phyloP scores from a whole-genome alignment of 2,888 invertebrate genomes.

The Euzetes globulus region DNA sequence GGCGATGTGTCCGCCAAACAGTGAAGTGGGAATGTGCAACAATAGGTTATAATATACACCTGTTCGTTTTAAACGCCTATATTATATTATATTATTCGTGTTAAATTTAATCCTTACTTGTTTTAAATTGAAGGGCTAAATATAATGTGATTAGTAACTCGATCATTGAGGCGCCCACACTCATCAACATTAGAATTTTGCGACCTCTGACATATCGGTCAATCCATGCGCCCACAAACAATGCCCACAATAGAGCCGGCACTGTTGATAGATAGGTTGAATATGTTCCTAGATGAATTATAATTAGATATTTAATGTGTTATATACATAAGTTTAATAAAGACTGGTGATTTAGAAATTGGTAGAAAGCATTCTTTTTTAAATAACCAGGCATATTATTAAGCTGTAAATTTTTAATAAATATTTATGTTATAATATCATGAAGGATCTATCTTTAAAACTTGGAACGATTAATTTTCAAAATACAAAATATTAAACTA shows the following conservation, averaged over 20 bases:
- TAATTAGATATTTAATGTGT: too few species aligned
- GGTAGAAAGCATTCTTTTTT: too few species aligned
- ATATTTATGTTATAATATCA: neutral
- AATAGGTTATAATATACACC: neutral
- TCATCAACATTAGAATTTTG: neutral
- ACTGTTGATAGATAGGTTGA: neutral
- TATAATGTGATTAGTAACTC: neutral
- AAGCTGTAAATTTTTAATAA: too few species aligned
- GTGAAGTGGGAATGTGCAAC: neutral
- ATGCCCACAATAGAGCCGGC: neutral
- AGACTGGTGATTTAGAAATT: too few species aligned
- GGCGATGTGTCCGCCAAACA: neutral
- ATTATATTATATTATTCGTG: neutral
- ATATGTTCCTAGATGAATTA: neutral
- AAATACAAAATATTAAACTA: too few species aligned
- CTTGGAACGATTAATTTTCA: too few species aligned
- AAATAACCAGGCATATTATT: too few species aligned
- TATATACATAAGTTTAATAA: too few species aligned
- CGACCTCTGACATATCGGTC: neutral
- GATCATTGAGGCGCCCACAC: neutral
- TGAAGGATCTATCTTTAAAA: neutral
- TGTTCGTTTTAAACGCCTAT: neutral
- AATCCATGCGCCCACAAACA: neutral
- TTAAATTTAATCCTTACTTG: neutral
- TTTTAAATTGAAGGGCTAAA: neutral